phyloP scores from a whole-genome alignment of 2,888 invertebrate genomes.

The Acrocyrtus sp. region DNA sequence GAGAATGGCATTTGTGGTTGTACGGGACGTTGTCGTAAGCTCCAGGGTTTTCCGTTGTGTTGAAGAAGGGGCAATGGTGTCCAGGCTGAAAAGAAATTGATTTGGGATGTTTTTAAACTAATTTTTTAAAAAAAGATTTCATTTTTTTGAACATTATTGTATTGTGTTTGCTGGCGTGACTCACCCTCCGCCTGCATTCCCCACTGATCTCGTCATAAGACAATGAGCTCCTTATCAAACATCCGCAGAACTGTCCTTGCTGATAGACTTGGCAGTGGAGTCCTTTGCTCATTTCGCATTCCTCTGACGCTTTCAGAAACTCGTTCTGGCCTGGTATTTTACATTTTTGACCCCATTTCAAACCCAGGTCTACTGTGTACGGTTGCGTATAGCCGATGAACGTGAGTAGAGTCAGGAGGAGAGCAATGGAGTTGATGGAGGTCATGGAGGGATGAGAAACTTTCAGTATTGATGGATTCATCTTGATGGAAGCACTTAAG shows the following conservation, averaged over 20 bases:
- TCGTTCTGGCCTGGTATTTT: constrained; percentile 33
- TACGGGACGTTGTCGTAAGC: constrained; percentile 22
- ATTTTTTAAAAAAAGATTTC: neutral
- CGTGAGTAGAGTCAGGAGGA: neutral
- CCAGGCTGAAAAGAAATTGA: constrained; percentile 28
- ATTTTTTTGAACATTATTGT: neutral
- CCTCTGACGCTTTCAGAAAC: constrained; percentile 23
- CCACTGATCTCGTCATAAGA: constrained; percentile 31
- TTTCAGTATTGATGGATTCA: neutral
- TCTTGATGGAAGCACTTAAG: neutral
- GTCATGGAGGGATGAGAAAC: neutral
- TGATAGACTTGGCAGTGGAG: constrained; percentile 46
- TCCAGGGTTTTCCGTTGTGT: constrained; percentile 25
- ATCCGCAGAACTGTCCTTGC: constrained; percentile 46
- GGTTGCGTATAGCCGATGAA: neutral
- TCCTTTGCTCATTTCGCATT: constrained; percentile 44
- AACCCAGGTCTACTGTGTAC: constrained; percentile 2
- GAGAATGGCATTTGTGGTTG: constrained; percentile 43
- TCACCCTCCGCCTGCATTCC: constrained; percentile 49
- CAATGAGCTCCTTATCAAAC: constrained; percentile 16
- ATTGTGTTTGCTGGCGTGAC: neutral
- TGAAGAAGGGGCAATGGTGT: constrained; percentile 32
- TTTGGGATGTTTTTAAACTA: neutral
- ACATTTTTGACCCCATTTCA: constrained; percentile 43
- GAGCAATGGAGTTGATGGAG: neutral